Evolutionary conservation across 2,797 vertebrate species (phyloP), one percentile per base, ranked within the genome.

Genomic region (Hemitrygon akajei): DNA sequence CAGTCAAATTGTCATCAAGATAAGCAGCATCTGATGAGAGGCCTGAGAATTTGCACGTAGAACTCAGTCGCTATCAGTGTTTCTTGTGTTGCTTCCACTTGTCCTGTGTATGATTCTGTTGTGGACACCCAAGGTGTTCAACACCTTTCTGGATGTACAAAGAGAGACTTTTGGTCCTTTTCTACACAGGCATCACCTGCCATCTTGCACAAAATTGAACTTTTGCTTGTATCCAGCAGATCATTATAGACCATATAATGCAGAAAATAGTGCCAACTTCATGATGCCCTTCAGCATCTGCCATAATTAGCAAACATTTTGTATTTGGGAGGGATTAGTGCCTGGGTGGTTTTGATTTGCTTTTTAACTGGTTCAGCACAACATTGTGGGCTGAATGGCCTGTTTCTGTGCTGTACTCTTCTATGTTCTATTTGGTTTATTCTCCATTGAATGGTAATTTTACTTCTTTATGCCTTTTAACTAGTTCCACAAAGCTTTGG

Each of bases 1-100:
- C 58, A n/a, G 71, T 63, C 27, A 60, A 86, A 86, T 87, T n/a
- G 84, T n/a, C 58, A 60, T 84, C 82, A 87, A 58, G 81, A 84
- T 60, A 86, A 86, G 56, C 27, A n/a, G 84, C 25, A 58, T 9
- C 82, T 58, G 82, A 87, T 63, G 84, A 63, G 58, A n/a, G 84
- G 27, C 30, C 58, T 87, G 84, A 60, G 84, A 60, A 63, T 58
- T 58, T 87, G 27, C 84, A 87, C 27, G 84, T 87, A 87, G 22
- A 63, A 58, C 27, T 58, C 84, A 87, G 58, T 27, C 22, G 25
- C 47, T 86, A 7, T 75, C 71, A 75, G 71, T 75, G 22, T 75
- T 75, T 75, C 71, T 75, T 75, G 18, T 20, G 22, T 7, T 75
- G 71, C 22, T 75, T 75, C 71, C 71, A 75, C 71, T 75, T 25